Evolutionary conservation across 2,888 invertebrate genomes (phyloP).

Genomic region (Orthonevra nobilis): DNA sequence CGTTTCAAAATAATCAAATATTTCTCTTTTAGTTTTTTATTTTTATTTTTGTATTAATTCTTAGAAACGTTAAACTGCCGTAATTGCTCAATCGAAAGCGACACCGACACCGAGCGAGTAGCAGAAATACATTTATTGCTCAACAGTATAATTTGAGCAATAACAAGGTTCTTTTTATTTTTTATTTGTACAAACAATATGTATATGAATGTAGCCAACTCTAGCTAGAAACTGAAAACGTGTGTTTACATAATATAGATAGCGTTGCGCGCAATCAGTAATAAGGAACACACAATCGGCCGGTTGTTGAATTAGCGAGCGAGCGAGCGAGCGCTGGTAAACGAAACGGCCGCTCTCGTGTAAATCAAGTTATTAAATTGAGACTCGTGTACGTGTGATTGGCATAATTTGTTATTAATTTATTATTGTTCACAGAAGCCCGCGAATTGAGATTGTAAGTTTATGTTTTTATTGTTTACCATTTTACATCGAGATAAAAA

Average conservation of each 20-base stretch:
- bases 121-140: constrained; percentile 10
- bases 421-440: not conserved
- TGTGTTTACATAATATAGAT: constrained; percentile 29
- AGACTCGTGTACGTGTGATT: constrained; percentile 39
- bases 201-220: not conserved
- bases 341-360: constrained; percentile 19
- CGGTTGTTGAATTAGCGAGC: constrained; percentile 1
- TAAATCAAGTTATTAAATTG: constrained; percentile 35
- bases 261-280: constrained; percentile 4
- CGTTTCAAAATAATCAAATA: not conserved
- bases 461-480: not conserved
- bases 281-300: constrained; percentile 16
- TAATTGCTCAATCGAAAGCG: constrained; percentile 4
- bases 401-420: constrained; percentile 39
- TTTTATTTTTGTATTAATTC: not conserved
- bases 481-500: constrained; percentile 5
- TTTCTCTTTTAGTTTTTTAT: not conserved
- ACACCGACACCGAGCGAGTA: constrained; percentile 3
- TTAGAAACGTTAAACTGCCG: not conserved
- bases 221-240: constrained; percentile 3
- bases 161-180: not conserved
- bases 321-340: constrained; percentile 27
- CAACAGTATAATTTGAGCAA: not conserved
- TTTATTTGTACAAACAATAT: not conserved
- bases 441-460: not conserved